Base-by-base conservation (phyloP, 2,888 invertebrate species). In the Diachrysia chrysitis region DNA sequence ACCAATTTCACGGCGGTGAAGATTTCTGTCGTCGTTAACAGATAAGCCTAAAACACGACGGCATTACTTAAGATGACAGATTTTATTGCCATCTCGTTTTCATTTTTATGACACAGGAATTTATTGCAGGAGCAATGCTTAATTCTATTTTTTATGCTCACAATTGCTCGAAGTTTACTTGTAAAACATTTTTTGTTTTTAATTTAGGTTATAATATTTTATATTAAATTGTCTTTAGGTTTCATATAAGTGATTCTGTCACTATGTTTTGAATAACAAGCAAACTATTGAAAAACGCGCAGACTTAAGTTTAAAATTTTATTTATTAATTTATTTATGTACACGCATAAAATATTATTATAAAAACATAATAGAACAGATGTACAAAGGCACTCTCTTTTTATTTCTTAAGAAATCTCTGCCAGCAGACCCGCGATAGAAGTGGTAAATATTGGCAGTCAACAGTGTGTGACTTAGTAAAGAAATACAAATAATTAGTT, bases 81-180 rank as follows among this genome's bases (percentile, higher is more conserved):
- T 91, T 92, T 92, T 91, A 92, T 91, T 90, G 87, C 90, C 85
- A 85, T 83, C 76, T 84, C 89, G 86, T 86, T 90, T 87, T 88
- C 85, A 83, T 89, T 91, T 92, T 91, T 91, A 90, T 89, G 89
- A 89, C 90, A 87, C 82, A 73, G 81, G 85, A 87, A 91, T 91
- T 90, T 91, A 91, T 92, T 79, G 84, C 83, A 55, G 71, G 61
- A 72, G 82, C 82, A 84, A 89, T 83, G 78, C 73, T 82, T 79
- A 85, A 87, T 79, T 81, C 77, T 82, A 76, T 76, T 84, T 86
- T 86, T 87, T 84, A 83, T 81, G 79, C 74, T 70, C 60, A 68
- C 64, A 59, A 74, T 76, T 73, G 80, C 82, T 82, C 83, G 29
- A 37, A 61, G 60, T 10, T 48, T 48, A 6, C 42, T 2, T n/a